phyloP scores from a whole-genome alignment of 2,888 invertebrate species.

The Habrosyne pyritoides region DNA sequence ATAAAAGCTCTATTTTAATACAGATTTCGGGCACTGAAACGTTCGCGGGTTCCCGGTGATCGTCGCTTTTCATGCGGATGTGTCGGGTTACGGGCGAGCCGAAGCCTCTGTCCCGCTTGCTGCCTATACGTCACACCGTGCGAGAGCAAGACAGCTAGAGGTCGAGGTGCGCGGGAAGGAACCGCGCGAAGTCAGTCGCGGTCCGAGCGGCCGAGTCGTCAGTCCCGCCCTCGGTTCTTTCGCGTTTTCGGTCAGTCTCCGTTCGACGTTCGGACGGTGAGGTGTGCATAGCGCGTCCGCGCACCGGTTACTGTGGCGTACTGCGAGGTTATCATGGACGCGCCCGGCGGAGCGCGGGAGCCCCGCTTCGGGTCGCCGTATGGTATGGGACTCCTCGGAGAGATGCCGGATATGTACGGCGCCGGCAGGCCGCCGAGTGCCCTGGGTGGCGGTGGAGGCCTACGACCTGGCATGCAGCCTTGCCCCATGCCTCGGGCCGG shows the following conservation, averaged over 20 bases:
- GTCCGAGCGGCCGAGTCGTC: constrained; percentile 84
- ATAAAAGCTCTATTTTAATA: constrained; percentile 82
- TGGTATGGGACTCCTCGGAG: constrained; percentile 92
- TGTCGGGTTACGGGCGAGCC: constrained; percentile 78
- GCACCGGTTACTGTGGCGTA: constrained; percentile 84
- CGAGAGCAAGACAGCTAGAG: constrained; percentile 70
- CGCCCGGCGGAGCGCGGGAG: constrained; percentile 94
- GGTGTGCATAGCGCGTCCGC: constrained; percentile 77
- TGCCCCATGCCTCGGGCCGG: constrained; percentile 84
- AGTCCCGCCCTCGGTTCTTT: constrained; percentile 81
- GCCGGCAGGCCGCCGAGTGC: constrained; percentile 86
- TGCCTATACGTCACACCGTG: constrained; percentile 32
- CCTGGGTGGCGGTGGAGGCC: constrained; percentile 68
- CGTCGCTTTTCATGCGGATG: constrained; percentile 74
- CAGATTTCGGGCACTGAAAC: constrained; percentile 79
- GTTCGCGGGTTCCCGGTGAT: constrained; percentile 75
- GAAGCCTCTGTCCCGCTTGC: constrained; percentile 60
- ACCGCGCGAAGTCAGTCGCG: constrained; percentile 82
- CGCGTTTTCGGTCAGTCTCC: constrained; percentile 82
- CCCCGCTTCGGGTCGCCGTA: constrained; percentile 95
- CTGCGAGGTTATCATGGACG: constrained; percentile 90
- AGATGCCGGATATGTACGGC: constrained; percentile 92
- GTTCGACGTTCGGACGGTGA: constrained; percentile 81
- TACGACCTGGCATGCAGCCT: constrained; percentile 84
- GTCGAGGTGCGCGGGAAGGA: constrained; percentile 72